Conservation (phyloP, 2,797 vertebrate species). For the Acrossocheilus fasciatus region DNA sequence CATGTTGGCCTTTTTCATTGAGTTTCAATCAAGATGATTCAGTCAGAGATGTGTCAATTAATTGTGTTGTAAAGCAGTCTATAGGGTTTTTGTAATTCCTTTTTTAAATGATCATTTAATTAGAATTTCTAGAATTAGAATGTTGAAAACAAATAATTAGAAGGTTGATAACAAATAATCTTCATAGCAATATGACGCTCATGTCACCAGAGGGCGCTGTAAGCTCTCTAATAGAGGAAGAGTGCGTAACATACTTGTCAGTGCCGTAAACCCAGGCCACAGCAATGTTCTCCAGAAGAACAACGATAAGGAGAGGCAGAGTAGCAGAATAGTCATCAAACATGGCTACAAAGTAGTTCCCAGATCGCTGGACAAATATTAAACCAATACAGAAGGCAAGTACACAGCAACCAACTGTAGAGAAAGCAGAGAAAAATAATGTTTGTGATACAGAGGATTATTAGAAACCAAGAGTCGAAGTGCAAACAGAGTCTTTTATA, state of each 20-base stretch:
- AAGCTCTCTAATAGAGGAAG: not conserved
- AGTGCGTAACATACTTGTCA: conserved; percentile 88
- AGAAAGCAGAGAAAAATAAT: conserved; percentile 9
- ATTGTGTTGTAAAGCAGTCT: not conserved
- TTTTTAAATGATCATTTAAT: not conserved
- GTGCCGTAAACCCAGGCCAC: conserved; percentile 93
- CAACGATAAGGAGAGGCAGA: conserved; percentile 92
- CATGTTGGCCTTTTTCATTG: not conserved
- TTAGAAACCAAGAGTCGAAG: not conserved
- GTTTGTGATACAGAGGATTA: not conserved
- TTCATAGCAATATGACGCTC: not conserved
- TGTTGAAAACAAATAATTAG: no score
- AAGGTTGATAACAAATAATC: not conserved
- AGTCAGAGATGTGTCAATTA: not conserved
- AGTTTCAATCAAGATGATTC: not conserved
- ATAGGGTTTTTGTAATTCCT: not conserved
- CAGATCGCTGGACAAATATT: conserved; percentile 94
- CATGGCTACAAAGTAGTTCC: conserved; percentile 98
- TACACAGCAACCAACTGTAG: conserved; percentile 88
- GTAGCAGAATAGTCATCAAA: conserved; percentile 98
- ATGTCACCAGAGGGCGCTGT: conserved; percentile 30
- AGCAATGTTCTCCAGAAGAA: conserved; percentile 92
- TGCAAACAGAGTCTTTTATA: no score
- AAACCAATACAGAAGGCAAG: conserved; percentile 92
- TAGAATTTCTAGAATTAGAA: not conserved